Percentiles rank a stretch among this genome's conserved stretches.
Conservation (phyloP, 1,140 invertebrate genomes). For the Drosophila mojavensis region DNA sequence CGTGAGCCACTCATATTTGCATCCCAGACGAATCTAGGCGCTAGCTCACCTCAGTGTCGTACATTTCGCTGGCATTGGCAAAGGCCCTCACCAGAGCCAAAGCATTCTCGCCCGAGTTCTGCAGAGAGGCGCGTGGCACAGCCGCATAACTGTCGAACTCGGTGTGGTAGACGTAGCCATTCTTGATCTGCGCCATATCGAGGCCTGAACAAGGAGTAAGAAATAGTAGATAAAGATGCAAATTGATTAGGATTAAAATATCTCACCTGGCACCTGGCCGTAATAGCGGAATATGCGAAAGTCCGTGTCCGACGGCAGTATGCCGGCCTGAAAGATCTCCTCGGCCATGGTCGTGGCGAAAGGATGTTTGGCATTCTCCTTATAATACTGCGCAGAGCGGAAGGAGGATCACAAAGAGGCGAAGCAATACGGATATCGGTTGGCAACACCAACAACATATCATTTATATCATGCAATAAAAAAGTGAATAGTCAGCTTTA, state of each 20-base stretch:
- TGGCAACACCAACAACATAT: neutral
- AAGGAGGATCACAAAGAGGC: neutral
- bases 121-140: constrained; percentile 91
- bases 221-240: neutral
- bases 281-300: constrained; percentile 97
- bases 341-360: constrained; percentile 95
- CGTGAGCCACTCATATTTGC: too few relatives aligned
- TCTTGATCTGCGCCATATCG: constrained; percentile 89
- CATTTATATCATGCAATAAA: constrained; percentile 88
- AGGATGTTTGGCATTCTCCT: constrained; percentile 87
- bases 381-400: constrained; percentile 48
- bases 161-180: constrained; percentile 97
- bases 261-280: constrained; percentile 88
- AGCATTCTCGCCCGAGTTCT: constrained; percentile 92
- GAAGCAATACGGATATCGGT: neutral
- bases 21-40: neutral
- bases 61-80: constrained; percentile 86
- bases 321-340: constrained; percentile 96
- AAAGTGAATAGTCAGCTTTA: constrained; percentile 16
- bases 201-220: constrained; percentile 33
- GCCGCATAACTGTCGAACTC: constrained; percentile 90
- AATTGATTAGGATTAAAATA: neutral
- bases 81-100: constrained; percentile 88
- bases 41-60: constrained; percentile 77
- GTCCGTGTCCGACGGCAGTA: constrained; percentile 97